Base-by-base conservation (phyloP, 1,140 invertebrate genomes). In the Drosophila ambigua region DNA sequence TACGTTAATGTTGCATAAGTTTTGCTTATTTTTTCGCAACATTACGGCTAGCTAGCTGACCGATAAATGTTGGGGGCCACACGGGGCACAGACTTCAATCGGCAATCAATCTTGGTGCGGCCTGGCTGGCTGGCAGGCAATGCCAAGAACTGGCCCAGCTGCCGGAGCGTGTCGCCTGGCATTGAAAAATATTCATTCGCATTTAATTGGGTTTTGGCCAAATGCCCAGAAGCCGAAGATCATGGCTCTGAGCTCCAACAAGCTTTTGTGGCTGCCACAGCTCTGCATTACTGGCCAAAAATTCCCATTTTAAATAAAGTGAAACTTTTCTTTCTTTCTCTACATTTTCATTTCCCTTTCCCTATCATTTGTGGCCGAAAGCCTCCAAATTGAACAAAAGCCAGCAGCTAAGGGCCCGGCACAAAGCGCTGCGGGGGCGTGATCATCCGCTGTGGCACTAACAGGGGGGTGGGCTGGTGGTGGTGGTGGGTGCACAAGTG, bases 1-100 rank as follows among this genome's bases (percentile, higher is more conserved):
- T 88, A 73, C 83, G 66, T 59, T 88, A 66, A 77, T 62, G 64
- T 88, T 89, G 84, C 83, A 59, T 88, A 88, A 88, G 60, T 50
- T 75, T 59, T 64, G 26, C 7, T 28, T 39, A 5, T 39, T 39
- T 9, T 35, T 9, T 39, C 64, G 50, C 41, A 23, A 16, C 63
- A 48, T 59, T 50, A 44, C 53, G 50, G 51, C 59, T 69, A 64
- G 11, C 35, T 75, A 64, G 11, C 35, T 75, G 63, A 73, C 49
- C 69, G 63, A 67, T 49, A 77, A 73, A 60, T 77, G 58, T 41
- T 41, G 52, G 9, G 24, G 35, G 4, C 2, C 24, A 31, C 2
- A 11, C 5, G 26, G 28, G 63, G 24, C 66, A 59, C 52, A 58
- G 65, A 45, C 64, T 57, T 67, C 63, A 77, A 73, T 80, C 61